Base-by-base conservation (phyloP, 1,140 invertebrate genomes). In the Palaemon carinicauda region DNA sequence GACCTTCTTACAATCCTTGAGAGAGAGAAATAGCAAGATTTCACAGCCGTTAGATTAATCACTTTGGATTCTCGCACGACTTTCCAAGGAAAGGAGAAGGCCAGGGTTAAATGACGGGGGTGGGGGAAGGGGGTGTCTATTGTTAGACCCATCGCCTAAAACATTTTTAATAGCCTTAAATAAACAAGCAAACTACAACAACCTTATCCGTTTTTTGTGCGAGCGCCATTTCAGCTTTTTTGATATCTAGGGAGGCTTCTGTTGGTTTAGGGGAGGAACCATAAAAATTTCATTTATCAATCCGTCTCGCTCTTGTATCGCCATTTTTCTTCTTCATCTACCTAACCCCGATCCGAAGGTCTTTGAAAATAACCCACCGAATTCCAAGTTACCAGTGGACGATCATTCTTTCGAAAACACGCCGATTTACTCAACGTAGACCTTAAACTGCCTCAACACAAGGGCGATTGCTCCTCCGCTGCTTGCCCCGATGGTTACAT, bases 261-360 rank as follows among this genome's bases (percentile, higher is more conserved):
- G 83, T 86, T 86, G 83, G 77, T 80, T 86, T 80, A 80, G n/a
- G 74, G 75, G 81, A 73, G 77, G 83, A 80, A 86, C 83, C 83
- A 86, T 86, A 86, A 86, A 86, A 80, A 86, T 74, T 80, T 86
- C 83, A 86, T 86, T 86, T 80, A 86, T 86, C 83, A 86, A 86
- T 86, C 83, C 77, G 83, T 86, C 83, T 78, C 77, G 27, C 33
- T 86, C 77, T 80, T 86, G 83, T 86, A 86, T 74, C 69, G 77
- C 77, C 77, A 86, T 86, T 86, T 86, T 86, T 86, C 83, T 86
- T 86, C 83, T 24, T 86, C 83, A 86, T 86, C 83, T 80, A 80
- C 77, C 75, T 71, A 71, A 51, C 65, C 82, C 53, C 75, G 82
- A 85, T 85, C 82, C 54, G 69, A 85, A 78, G 56, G 82, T 53